A percentile compares a stretch with the other conserved stretches of the same genome.
Conservation (phyloP, 2,888 invertebrate genomes). For the Chrysolina oricalcia region DNA sequence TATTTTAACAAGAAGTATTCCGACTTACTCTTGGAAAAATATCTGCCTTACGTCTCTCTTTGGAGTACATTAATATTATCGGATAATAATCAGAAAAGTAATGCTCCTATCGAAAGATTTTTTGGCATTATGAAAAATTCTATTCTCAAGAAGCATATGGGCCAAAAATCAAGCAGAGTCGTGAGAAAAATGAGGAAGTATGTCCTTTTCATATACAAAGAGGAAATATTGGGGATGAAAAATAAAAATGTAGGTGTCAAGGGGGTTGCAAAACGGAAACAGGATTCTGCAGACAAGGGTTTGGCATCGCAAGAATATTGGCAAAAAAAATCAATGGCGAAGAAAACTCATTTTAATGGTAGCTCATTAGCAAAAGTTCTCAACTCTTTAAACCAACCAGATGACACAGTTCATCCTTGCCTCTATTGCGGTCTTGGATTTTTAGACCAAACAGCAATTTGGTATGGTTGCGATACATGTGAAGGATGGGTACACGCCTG, state of each 20-base stretch:
- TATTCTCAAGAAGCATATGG: constrained; percentile 1
- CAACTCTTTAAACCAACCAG: not conserved
- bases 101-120: constrained; percentile 5
- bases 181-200: constrained; percentile 4
- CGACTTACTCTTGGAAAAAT: constrained; percentile 26
- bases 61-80: constrained; percentile 35
- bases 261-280: not conserved
- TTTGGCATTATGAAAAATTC: not conserved
- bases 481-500: not conserved
- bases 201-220: constrained; percentile 8
- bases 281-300: not conserved
- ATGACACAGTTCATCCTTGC: not conserved
- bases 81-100: constrained; percentile 2
- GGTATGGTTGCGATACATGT: not conserved
- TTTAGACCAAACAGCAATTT: not conserved
- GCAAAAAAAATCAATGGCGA: not conserved
- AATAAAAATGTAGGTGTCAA: constrained; percentile 5
- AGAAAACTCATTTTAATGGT: not conserved
- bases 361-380: not conserved
- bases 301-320: not conserved
- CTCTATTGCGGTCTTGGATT: not conserved
- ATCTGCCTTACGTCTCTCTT: constrained; percentile 32
- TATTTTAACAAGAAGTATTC: not conserved
- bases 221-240: not conserved
- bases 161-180: not conserved